A percentile compares a stretch with the other conserved stretches of the same genome.
These are phyloP conservation scores for Arremon brunneinucha DNA, from an alignment of 2,797 vertebrate genomes.

Conservation along the genomic window DNA sequence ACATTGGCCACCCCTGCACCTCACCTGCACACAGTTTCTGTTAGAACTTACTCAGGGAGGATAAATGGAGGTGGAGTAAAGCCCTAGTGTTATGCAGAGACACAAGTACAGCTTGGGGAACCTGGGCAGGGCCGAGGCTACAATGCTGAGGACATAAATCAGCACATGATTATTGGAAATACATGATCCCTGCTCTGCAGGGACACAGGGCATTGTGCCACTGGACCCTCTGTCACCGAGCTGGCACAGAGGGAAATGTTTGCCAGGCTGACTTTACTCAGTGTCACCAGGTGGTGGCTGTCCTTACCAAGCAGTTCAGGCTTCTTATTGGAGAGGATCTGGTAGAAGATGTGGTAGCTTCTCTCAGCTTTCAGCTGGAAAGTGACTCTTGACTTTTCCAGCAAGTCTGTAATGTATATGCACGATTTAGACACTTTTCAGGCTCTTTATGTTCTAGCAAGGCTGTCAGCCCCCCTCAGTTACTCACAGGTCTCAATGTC, in stretches of 20 bases:
- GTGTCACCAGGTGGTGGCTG: neutral
- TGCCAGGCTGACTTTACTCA: neutral
- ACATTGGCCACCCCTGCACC: neutral
- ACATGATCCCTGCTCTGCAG: neutral
- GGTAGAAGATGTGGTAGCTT: constrained; percentile 91
- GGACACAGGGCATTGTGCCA: neutral
- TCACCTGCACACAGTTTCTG: neutral
- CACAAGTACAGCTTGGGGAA: neutral
- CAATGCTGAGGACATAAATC: neutral
- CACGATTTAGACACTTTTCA: neutral
- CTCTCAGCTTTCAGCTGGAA: constrained; percentile 88
- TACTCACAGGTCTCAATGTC: constrained; percentile 86
- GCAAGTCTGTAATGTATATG: constrained; percentile 77
- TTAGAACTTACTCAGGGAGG: neutral
- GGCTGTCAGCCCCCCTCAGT: neutral
- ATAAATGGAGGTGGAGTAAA: neutral
- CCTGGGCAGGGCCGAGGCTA: accelerated
- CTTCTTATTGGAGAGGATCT: constrained; percentile 81
- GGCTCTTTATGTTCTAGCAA: neutral
- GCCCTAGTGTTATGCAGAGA: neutral
- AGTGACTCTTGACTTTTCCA: constrained; percentile 89
- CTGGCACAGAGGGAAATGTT: neutral
- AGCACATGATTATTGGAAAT: neutral
- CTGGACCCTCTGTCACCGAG: neutral
- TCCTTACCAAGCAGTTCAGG: constrained; percentile 81